Conservation (phyloP, 2,797 vertebrate species). For the Hippoglossus hippoglossus region DNA sequence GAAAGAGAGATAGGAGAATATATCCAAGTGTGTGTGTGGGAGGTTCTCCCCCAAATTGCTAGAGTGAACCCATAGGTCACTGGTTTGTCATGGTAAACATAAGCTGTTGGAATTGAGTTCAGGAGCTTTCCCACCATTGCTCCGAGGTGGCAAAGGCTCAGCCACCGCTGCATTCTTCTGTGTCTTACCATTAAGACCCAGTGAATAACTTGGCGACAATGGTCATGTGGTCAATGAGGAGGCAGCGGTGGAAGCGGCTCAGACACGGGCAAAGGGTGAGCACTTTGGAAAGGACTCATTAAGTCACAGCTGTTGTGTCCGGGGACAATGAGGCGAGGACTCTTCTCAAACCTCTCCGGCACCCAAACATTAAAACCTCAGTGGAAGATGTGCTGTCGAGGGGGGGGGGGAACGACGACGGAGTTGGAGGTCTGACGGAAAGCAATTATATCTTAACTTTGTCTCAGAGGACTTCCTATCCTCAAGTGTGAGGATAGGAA, state of each 20-base stretch:
- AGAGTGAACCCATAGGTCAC: conserved; percentile 84
- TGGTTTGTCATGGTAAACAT: conserved; percentile 79
- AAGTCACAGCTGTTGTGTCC: conserved; percentile 82
- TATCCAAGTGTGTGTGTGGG: conserved; percentile 36
- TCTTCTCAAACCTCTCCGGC: conserved; percentile 64
- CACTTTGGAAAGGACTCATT: conserved; percentile 80
- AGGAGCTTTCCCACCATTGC: conserved; percentile 76
- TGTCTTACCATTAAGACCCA: conserved; percentile 83
- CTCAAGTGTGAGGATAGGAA: conserved; percentile 25
- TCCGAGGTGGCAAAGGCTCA: conserved; percentile 73
- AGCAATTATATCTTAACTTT: conserved; percentile 53
- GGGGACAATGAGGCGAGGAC: conserved; percentile 74
- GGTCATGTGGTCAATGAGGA: conserved; percentile 82
- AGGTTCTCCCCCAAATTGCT: conserved; percentile 75
- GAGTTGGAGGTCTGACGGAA: conserved; percentile 21
- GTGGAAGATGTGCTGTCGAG: conserved; percentile 47
- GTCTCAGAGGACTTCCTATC: conserved; percentile 45
- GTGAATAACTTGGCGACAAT: conserved; percentile 79
- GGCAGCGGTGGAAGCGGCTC: conserved; percentile 76
- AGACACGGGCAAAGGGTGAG: conserved; percentile 74
- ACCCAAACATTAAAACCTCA: conserved; percentile 62
- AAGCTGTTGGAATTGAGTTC: conserved; percentile 78
- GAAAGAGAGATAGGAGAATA: conserved; percentile 30
- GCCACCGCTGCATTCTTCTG: conserved; percentile 77
- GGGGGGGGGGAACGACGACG: conserved; percentile 17